Percentiles rank a stretch among this genome's conserved stretches.
phyloP scores from a whole-genome alignment of 2,888 invertebrate genomes.

The Spodoptera picta region DNA sequence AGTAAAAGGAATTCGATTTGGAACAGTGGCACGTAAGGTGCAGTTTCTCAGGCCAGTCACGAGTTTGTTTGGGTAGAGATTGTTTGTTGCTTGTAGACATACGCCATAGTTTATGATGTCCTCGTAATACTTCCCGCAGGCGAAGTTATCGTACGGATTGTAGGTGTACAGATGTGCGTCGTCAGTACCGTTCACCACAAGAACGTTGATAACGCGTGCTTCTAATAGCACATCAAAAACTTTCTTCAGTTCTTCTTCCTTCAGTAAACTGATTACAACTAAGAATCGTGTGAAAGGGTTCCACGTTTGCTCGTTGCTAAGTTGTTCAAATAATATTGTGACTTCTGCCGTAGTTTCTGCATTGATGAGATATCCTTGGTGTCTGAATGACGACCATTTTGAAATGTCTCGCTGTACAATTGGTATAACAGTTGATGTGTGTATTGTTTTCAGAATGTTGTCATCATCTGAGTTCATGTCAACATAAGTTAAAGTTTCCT shows the following conservation, averaged over 20 bases:
- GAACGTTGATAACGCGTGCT: slow-evolving; percentile 60
- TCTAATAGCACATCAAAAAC: slow-evolving; percentile 67
- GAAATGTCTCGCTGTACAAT: slow-evolving; percentile 13
- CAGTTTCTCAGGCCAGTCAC: slow-evolving; percentile 67
- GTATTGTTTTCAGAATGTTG: slow-evolving; percentile 43
- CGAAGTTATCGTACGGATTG: slow-evolving; percentile 72
- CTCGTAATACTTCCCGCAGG: slow-evolving; percentile 70
- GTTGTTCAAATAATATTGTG: slow-evolving; percentile 32
- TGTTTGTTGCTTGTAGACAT: slow-evolving; percentile 55
- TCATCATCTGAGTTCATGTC: slow-evolving; percentile 34
- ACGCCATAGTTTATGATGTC: slow-evolving; percentile 64
- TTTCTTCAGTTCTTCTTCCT: slow-evolving; percentile 34
- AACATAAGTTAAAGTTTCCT: slow-evolving; percentile 41
- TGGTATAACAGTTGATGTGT: slow-evolving; percentile 25
- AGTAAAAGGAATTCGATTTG: slow-evolving; percentile 39
- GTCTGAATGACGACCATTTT: slow-evolving; percentile 9
- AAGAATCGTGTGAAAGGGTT: slow-evolving; percentile 64
- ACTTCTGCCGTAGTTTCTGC: slow-evolving; percentile 51
- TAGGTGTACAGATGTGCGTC: slow-evolving; percentile 68
- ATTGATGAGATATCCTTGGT: slow-evolving; percentile 61
- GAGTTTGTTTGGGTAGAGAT: slow-evolving; percentile 63
- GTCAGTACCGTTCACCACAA: slow-evolving; percentile 62
- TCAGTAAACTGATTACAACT: slow-evolving; percentile 57
- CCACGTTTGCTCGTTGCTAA: slow-evolving; percentile 63
- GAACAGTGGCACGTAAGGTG: slow-evolving; percentile 60